Evolutionary conservation across 2,113 vertebrate genomes (phyloP).

Genomic region (Paraplagusia blochii): DNA sequence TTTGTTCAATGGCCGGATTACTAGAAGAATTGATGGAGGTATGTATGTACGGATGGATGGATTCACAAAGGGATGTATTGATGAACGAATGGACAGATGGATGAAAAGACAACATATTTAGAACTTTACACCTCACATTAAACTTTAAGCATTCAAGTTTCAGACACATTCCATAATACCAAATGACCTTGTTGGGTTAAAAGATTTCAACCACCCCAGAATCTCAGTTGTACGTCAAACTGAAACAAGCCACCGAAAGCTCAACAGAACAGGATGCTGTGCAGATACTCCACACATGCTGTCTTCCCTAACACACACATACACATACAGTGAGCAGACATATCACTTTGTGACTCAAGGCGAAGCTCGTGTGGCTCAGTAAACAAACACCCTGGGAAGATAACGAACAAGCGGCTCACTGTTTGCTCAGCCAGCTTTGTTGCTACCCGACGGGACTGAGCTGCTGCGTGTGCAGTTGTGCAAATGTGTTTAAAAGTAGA

Average conservation of each 20-base stretch:
- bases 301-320: neutral
- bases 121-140: no score
- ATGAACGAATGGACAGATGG: no score
- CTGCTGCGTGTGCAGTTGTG: conserved; percentile 47
- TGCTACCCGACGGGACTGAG: conserved; percentile 48
- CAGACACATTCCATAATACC: no score
- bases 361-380: conserved; percentile 49
- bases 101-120: no score
- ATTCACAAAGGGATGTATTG: no score
- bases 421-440: conserved; percentile 62
- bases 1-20: no score
- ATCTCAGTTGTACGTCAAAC: neutral
- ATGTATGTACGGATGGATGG: no score
- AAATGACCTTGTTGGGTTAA: no score
- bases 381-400: conserved; percentile 62
- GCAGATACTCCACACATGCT: neutral
- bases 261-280: conserved; percentile 6
- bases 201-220: no score
- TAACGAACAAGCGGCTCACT: conserved; percentile 54
- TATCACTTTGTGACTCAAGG: conserved; percentile 44
- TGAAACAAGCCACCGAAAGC: neutral
- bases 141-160: no score
- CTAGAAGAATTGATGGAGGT: no score
- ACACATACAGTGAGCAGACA: conserved; percentile 1
- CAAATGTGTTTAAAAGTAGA: conserved; percentile 43